Evolutionary conservation across 2,888 invertebrate genomes (phyloP).

Genomic region (Limenitis camilla): DNA sequence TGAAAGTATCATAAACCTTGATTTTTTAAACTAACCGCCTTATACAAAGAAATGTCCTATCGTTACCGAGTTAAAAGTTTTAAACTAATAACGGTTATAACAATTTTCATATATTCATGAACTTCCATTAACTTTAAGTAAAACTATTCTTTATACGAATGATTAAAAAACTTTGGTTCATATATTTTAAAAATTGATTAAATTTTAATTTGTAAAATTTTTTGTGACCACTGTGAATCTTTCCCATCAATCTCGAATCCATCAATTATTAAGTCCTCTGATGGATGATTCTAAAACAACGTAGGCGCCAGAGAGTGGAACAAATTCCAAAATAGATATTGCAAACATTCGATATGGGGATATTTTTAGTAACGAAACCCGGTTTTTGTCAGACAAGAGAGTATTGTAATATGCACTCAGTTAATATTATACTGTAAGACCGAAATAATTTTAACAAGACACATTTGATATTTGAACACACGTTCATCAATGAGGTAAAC

Average conservation of each 20-base stretch:
- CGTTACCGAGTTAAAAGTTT: too few relatives aligned
- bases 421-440: constrained; percentile 50
- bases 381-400: constrained; percentile 61
- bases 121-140: too few relatives aligned
- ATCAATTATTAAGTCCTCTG: constrained; percentile 13
- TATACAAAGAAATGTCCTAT: too few relatives aligned
- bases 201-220: too few relatives aligned
- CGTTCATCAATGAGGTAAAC: background rate
- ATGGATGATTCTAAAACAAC: constrained; percentile 21
- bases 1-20: constrained; percentile 6
- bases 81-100: too few relatives aligned
- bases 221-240: too few relatives aligned
- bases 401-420: constrained; percentile 65
- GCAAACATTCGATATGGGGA: constrained; percentile 71
- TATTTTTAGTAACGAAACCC: constrained; percentile 71
- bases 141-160: too few relatives aligned
- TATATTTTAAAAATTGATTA: too few relatives aligned
- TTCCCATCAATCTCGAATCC: too few relatives aligned
- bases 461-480: constrained; percentile 38
- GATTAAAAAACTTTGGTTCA: too few relatives aligned
- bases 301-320: constrained; percentile 41
- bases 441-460: constrained; percentile 47
- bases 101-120: too few relatives aligned
- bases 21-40: too few relatives aligned
- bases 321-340: constrained; percentile 66